phyloP scores from a whole-genome alignment of 2,888 invertebrate species.

The Balanococcus diminutus region DNA sequence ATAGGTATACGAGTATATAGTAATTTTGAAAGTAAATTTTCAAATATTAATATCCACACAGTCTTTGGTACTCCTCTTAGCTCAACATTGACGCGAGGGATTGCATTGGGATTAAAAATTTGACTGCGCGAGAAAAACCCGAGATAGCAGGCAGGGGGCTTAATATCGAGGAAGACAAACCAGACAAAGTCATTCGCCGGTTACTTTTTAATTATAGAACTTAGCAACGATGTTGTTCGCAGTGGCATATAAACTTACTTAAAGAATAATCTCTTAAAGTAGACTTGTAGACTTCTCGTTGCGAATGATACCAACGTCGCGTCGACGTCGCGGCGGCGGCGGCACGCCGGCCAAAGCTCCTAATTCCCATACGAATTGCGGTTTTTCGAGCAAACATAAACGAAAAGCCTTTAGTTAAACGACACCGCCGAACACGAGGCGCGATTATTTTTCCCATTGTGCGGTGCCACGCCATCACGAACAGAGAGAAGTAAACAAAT shows the following conservation, averaged over 20 bases:
- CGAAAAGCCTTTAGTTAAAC: neutral
- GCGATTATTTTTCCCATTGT: neutral
- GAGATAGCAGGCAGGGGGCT: no score
- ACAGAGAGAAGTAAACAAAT: neutral
- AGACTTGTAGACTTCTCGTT: neutral
- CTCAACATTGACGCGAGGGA: no score
- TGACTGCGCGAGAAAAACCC: no score
- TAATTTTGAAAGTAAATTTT: no score
- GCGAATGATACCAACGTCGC: neutral
- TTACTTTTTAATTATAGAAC: neutral
- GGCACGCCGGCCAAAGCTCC: no score
- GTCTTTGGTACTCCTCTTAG: no score
- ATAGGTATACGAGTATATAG: no score
- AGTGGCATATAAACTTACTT: neutral
- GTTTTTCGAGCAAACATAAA: neutral
- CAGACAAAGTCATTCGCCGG: neutral
- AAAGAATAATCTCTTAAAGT: neutral
- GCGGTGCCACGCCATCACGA: neutral
- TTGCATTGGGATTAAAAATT: no score
- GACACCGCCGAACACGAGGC: neutral
- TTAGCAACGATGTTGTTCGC: neutral
- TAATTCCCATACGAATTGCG: neutral
- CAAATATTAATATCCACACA: no score
- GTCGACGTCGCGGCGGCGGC: no score
- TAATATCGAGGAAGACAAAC: no score